Conservation (phyloP, 2,113 vertebrate genomes). For the Scytalopus superciliaris region DNA sequence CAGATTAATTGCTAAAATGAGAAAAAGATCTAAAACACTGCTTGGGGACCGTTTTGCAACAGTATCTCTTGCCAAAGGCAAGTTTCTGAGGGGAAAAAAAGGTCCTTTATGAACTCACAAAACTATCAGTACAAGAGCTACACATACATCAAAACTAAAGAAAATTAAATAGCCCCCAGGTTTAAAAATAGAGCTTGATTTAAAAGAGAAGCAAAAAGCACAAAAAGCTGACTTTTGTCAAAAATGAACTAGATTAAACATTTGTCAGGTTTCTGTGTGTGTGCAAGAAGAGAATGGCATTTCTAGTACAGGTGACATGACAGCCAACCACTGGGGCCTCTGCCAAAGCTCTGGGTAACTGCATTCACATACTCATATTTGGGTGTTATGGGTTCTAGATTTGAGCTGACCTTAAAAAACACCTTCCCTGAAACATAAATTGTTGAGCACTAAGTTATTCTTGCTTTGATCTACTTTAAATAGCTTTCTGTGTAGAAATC, state of each 20-base stretch:
- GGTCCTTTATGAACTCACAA: background rate
- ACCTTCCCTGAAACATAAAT: background rate
- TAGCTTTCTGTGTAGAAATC: background rate
- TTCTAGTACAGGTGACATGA: background rate
- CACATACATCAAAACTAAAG: background rate
- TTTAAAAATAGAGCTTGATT: background rate
- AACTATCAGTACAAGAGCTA: background rate
- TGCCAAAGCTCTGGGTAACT: background rate
- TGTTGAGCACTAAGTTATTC: background rate
- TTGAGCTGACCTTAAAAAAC: background rate
- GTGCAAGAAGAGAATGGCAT: background rate
- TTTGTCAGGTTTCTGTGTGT: background rate
- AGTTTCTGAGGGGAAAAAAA: background rate
- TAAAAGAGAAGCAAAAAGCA: background rate
- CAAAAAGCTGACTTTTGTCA: background rate
- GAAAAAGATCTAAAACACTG: conserved; percentile 1
- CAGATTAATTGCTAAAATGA: conserved; percentile 8
- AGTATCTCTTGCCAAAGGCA: conserved; percentile 9
- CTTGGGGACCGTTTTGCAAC: background rate
- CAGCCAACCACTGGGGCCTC: background rate
- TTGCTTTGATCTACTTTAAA: background rate
- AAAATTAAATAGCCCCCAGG: background rate
- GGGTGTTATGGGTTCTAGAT: background rate
- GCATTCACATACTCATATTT: background rate
- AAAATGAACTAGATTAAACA: background rate